phyloP scores from a whole-genome alignment of 2,888 invertebrate species.

The Heliconius charithonia region DNA sequence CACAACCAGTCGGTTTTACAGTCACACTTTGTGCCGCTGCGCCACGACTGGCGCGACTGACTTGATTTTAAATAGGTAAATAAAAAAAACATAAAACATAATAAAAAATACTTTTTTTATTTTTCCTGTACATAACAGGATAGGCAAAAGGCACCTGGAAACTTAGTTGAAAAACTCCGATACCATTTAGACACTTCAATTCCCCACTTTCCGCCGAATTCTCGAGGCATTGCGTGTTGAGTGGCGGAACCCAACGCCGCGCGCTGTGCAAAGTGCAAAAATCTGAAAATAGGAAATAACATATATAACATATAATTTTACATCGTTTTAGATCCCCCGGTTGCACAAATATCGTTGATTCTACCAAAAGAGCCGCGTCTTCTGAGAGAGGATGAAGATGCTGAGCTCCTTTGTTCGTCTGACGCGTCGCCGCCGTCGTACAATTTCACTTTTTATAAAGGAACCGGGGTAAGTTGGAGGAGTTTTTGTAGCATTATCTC shows the following conservation, averaged over 20 bases:
- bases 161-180: too few species aligned
- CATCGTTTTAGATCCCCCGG: conserved; percentile 89
- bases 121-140: too few species aligned
- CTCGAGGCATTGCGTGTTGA: background rate
- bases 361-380: conserved; percentile 86
- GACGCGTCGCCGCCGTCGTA: conserved; percentile 90
- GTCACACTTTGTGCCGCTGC: too few species aligned
- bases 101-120: too few species aligned
- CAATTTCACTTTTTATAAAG: conserved; percentile 90
- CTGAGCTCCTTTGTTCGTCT: conserved; percentile 90
- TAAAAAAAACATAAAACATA: too few species aligned
- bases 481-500: background rate
- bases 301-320: background rate
- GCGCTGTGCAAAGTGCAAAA: background rate
- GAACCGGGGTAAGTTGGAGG: conserved; percentile 87
- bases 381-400: conserved; percentile 89
- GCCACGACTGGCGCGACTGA: too few species aligned
- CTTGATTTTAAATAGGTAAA: too few species aligned
- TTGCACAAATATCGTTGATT: conserved; percentile 86
- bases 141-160: too few species aligned
- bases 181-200: too few species aligned
- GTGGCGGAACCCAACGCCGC: background rate
- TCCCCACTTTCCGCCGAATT: background rate
- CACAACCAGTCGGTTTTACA: too few species aligned
- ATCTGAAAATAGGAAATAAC: background rate